phyloP scores from a whole-genome alignment of 2,888 invertebrate genomes.

The Eupithecia inturbata region DNA sequence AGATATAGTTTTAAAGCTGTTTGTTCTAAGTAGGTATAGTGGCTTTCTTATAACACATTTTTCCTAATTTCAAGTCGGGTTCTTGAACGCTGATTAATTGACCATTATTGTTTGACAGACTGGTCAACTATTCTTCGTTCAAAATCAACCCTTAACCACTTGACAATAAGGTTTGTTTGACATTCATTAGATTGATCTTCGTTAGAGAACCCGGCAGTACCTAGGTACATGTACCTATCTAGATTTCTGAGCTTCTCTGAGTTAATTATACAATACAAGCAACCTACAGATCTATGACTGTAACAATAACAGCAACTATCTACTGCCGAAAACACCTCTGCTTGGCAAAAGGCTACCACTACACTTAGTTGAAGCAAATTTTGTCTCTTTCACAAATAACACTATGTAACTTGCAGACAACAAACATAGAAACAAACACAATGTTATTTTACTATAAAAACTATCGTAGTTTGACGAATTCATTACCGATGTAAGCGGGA shows the following conservation, averaged over 20 bases:
- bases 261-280: constrained; percentile 1
- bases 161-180: no score
- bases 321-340: background rate
- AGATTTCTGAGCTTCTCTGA: background rate
- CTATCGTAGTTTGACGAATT: no score
- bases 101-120: no score
- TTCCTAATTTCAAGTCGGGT: no score
- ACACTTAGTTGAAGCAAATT: background rate
- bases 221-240: background rate
- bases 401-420: background rate
- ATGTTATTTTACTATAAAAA: no score
- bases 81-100: no score
- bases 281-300: background rate
- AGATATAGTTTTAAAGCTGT: background rate
- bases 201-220: no score
- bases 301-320: background rate
- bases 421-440: background rate
- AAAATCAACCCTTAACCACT: no score
- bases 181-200: no score
- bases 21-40: background rate
- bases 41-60: background rate
- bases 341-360: background rate
- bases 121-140: no score
- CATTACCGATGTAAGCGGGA: no score
- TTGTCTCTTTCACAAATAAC: background rate